Evolutionary conservation across 1,140 invertebrate species (phyloP).

Genomic region (Temnothorax curvispinosus): DNA sequence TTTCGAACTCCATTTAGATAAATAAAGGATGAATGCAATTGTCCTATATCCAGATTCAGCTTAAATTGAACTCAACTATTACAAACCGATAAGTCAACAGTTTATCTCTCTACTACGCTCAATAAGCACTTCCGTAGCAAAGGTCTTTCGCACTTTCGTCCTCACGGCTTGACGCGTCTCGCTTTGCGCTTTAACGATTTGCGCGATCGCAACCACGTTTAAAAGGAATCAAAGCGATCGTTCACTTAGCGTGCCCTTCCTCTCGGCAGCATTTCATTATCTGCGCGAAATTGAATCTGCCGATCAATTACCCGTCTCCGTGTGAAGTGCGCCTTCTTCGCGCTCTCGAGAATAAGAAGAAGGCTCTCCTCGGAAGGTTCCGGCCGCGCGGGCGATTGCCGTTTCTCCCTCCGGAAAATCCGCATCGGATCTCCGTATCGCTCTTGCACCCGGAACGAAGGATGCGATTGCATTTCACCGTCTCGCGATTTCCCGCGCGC

Average conservation of each 20-base stretch:
- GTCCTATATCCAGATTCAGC: neutral
- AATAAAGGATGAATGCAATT: neutral
- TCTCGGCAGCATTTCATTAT: slow-evolving; percentile 72
- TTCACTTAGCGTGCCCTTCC: slow-evolving; percentile 42
- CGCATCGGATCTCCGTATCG: slow-evolving; percentile 12
- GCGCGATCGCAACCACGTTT: slow-evolving; percentile 10
- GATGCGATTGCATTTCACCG: slow-evolving; percentile 15
- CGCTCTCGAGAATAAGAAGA: neutral
- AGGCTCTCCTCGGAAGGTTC: neutral
- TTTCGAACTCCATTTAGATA: neutral
- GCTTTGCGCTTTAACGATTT: slow-evolving; percentile 39
- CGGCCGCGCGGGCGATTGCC: slow-evolving; percentile 6
- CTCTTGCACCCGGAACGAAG: neutral
- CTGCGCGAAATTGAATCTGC: slow-evolving; percentile 72
- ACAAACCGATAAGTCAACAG: slow-evolving; percentile 38
- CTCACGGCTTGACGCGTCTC: neutral
- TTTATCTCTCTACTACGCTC: slow-evolving; percentile 16
- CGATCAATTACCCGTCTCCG: slow-evolving; percentile 74
- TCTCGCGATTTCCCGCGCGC: slow-evolving; percentile 34
- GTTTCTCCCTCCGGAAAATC: neutral
- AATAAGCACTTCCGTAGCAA: neutral
- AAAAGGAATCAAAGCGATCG: slow-evolving; percentile 68
- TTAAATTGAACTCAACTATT: neutral
- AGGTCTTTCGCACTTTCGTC: slow-evolving; percentile 9
- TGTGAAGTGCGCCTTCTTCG: slow-evolving; percentile 23